These are phyloP conservation scores for Amphiprion percula DNA, from an alignment of 2,113 vertebrate species.

Conservation along the genomic window DNA sequence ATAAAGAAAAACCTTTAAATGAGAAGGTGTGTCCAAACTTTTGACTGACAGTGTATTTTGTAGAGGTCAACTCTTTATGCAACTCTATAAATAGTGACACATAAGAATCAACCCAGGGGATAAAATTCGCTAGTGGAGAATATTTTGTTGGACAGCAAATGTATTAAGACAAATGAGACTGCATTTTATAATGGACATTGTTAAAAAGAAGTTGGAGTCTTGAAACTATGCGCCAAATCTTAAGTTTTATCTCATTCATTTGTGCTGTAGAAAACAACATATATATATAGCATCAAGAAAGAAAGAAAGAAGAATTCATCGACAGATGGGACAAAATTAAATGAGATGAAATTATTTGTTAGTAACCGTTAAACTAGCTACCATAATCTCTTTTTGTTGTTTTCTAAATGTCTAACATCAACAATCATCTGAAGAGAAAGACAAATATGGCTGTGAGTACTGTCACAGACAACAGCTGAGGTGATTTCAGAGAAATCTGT, in stretches of 20 bases:
- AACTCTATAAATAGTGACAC: background rate
- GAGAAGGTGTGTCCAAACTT: no score
- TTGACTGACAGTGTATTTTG: background rate
- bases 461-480: background rate
- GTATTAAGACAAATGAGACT: background rate
- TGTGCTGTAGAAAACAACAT: background rate
- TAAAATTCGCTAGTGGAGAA: background rate
- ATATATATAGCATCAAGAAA: background rate
- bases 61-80: background rate
- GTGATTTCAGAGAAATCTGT: background rate
- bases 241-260: background rate
- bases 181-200: no score
- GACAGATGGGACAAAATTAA: conserved; percentile 7
- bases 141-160: background rate
- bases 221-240: background rate
- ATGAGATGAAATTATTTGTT: background rate
- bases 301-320: background rate
- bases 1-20: no score
- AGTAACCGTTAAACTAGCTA: no score
- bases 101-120: background rate
- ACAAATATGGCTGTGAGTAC: conserved; percentile 4
- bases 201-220: no score
- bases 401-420: background rate
- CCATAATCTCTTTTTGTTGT: conserved; percentile 7
- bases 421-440: background rate